Evolutionary conservation across 92 coral and sea anemone species (phyloP).

Genomic region (Siderastrea radians): DNA sequence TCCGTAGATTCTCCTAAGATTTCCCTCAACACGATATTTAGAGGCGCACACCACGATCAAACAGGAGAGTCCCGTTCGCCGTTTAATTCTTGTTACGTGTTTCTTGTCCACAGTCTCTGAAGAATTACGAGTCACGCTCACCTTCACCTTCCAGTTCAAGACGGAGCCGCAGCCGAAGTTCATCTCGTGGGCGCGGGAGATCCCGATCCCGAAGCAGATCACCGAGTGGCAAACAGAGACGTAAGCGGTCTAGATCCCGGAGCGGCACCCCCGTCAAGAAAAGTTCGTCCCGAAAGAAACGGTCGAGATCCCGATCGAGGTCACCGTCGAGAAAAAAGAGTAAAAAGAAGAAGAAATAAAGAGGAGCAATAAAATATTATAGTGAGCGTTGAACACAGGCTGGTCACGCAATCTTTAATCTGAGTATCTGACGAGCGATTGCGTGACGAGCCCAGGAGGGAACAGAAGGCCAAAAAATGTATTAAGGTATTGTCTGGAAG

Average conservation of each 20-base stretch:
- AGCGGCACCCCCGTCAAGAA: constrained; percentile 80
- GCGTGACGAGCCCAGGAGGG: background rate
- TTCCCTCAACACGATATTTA: too few species aligned
- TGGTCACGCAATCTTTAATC: background rate
- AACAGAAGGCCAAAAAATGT: background rate
- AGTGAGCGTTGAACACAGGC: background rate
- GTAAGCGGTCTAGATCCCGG: constrained; percentile 85
- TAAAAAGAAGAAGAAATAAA: constrained; percentile 87
- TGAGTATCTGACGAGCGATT: background rate
- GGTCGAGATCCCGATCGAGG: constrained; percentile 86
- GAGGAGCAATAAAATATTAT: background rate
- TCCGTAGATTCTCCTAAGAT: too few species aligned
- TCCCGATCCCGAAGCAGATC: constrained; percentile 92
- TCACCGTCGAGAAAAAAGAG: constrained; percentile 91
- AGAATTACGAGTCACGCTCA: constrained; percentile 92
- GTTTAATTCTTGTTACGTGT: background rate
- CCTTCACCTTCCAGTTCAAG: constrained; percentile 92
- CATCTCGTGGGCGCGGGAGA: constrained; percentile 87
- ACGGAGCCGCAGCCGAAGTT: constrained; percentile 86
- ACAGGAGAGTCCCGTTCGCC: background rate
- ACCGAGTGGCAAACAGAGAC: constrained; percentile 74
- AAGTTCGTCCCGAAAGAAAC: constrained; percentile 85
- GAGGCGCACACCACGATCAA: too few species aligned
- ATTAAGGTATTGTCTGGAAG: background rate
- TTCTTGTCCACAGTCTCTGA: constrained; percentile 76